phyloP scores from a whole-genome alignment of 2,797 vertebrate genomes.

The Premnoplex brunnescens region DNA sequence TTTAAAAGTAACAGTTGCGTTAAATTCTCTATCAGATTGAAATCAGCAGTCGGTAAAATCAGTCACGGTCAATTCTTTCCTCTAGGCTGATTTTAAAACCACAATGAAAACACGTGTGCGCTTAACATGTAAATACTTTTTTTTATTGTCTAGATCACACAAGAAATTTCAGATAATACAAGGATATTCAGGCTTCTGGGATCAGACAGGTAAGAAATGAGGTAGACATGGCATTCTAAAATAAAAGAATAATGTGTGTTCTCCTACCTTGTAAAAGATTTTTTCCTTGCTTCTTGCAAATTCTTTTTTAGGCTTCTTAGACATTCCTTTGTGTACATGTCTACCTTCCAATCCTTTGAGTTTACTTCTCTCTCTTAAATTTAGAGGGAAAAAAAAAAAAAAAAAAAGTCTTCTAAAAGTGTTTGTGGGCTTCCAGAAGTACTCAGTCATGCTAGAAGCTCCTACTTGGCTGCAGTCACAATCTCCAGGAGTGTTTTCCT shows the following conservation, averaged over 20 bases:
- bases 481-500: not conserved
- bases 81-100: not conserved
- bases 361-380: not conserved
- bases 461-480: not conserved
- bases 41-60: not conserved
- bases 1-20: not conserved
- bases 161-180: constrained; percentile 97
- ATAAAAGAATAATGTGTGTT: not conserved
- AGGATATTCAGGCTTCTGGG: constrained; percentile 98
- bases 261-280: not conserved
- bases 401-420: not conserved
- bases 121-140: not conserved
- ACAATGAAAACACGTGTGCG: not conserved
- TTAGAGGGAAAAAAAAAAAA: not conserved
- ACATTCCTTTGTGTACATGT: not conserved
- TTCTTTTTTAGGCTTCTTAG: not conserved
- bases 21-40: not conserved
- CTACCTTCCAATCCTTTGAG: not conserved
- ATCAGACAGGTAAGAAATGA: constrained; percentile 89
- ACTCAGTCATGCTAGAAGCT: not conserved
- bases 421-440: not conserved
- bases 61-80: not conserved
- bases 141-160: constrained; percentile 87
- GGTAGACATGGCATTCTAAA: not conserved
- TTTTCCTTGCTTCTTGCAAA: not conserved